phyloP scores from a whole-genome alignment of 1,140 invertebrate species.

The Dermatophagoides farinae region DNA sequence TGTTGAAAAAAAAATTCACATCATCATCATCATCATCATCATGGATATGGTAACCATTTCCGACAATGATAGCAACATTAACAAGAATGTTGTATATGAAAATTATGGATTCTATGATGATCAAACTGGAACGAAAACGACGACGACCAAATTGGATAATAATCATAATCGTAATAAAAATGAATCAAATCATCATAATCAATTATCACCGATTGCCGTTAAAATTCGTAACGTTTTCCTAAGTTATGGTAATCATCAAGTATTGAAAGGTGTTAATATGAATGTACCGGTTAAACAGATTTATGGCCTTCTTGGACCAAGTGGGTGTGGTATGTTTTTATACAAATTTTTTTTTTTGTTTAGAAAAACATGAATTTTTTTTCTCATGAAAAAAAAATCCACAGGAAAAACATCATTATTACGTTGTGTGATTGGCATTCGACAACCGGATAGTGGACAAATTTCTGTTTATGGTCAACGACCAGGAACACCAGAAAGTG shows the following conservation, averaged over 20 bases:
- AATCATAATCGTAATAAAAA: neutral
- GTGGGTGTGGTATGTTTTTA: slow-evolving; percentile 19
- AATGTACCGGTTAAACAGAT: slow-evolving; percentile 9
- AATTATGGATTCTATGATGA: neutral
- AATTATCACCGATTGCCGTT: neutral
- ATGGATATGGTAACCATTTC: no score
- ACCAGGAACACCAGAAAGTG: neutral
- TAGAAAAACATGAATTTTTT: no score
- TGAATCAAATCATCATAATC: neutral
- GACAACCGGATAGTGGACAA: slow-evolving; percentile 7
- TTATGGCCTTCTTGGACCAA: slow-evolving; percentile 22
- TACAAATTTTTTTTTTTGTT: neutral
- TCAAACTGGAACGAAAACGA: neutral
- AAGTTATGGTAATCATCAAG: neutral
- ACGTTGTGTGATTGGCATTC: slow-evolving; percentile 8
- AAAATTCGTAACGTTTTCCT: neutral
- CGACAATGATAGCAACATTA: no score
- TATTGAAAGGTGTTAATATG: slow-evolving; percentile 17
- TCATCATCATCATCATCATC: no score
- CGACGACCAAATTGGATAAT: neutral
- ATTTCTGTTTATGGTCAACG: neutral
- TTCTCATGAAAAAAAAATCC: neutral
- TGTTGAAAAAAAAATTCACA: no score
- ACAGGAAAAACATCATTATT: slow-evolving; percentile 18
- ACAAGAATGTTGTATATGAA: neutral